Conservation (phyloP, 1,140 invertebrate genomes). For the Anthonomus grandis region DNA sequence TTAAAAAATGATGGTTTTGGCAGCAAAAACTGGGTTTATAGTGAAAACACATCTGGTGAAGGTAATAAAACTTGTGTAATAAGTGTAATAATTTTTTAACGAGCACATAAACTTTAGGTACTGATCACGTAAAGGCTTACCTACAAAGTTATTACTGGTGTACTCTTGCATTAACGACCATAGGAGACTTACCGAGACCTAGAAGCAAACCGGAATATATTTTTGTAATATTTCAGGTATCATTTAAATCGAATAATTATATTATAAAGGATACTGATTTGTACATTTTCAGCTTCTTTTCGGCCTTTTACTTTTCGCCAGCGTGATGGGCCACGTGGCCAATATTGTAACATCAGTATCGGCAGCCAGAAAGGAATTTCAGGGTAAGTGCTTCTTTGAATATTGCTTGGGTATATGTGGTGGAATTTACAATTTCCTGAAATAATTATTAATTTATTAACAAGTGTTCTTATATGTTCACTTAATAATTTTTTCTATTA, state of each 20-base stretch:
- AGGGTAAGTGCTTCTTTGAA: constrained; percentile 70
- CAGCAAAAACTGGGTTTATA: constrained; percentile 86
- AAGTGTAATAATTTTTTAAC: too few species aligned
- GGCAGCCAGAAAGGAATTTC: constrained; percentile 91
- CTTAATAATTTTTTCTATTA: background rate
- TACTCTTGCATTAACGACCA: constrained; percentile 90
- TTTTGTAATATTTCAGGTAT: constrained; percentile 81
- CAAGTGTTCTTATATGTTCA: background rate
- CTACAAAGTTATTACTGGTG: constrained; percentile 98
- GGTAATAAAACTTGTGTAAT: too few species aligned
- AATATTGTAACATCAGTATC: constrained; percentile 95
- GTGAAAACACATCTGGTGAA: constrained; percentile 60
- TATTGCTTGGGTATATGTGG: background rate
- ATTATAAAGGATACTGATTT: constrained; percentile 51
- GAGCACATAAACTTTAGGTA: too few species aligned
- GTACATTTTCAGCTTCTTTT: constrained; percentile 87
- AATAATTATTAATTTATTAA: background rate
- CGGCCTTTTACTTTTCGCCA: constrained; percentile 86
- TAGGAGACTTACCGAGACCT: constrained; percentile 75
- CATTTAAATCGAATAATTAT: too few species aligned
- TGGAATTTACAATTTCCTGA: background rate
- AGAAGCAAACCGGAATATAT: constrained; percentile 87
- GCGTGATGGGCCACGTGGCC: constrained; percentile 89
- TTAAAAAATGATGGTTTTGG: constrained; percentile 92
- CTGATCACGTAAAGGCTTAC: constrained; percentile 90